Conservation (phyloP, 2,113 vertebrate genomes). For the Hemicordylus capensis region DNA sequence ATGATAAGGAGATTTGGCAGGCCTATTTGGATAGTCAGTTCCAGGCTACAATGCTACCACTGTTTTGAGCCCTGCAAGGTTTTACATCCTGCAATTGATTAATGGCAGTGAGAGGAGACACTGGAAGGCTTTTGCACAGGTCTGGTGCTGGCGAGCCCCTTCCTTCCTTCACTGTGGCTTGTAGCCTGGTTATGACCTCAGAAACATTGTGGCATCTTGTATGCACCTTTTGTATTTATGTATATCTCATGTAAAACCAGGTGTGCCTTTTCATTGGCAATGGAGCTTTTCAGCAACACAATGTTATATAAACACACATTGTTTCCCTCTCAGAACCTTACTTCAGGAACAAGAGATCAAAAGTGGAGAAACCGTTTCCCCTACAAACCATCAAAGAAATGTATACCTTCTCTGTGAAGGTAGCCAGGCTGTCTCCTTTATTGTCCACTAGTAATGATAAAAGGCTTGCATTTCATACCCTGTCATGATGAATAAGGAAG, state of each 20-base stretch:
- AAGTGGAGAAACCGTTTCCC: slow-evolving; percentile 33
- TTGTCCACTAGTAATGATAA: slow-evolving; percentile 39
- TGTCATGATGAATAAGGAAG: slow-evolving; percentile 57
- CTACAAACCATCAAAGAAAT: slow-evolving; percentile 63
- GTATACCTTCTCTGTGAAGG: slow-evolving; percentile 26
- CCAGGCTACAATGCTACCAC: no score
- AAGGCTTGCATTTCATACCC: slow-evolving; percentile 37
- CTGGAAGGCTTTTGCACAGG: background rate
- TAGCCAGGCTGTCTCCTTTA: slow-evolving; percentile 38
- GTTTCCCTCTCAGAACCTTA: slow-evolving; percentile 45
- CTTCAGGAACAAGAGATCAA: slow-evolving; percentile 71
- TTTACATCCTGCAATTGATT: background rate
- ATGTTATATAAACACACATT: slow-evolving; percentile 52
- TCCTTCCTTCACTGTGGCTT: background rate
- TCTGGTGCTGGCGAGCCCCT: slow-evolving; percentile 1
- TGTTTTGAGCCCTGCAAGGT: no score
- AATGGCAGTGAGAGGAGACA: background rate
- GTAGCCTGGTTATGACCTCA: background rate
- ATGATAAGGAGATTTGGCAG: no score
- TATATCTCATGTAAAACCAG: slow-evolving; percentile 41
- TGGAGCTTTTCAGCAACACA: slow-evolving; percentile 45
- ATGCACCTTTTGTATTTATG: slow-evolving; percentile 12
- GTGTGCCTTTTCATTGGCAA: slow-evolving; percentile 41
- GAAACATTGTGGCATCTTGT: slow-evolving; percentile 9
- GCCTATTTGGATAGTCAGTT: no score